Conservation (phyloP, 2,797 vertebrate genomes). For the Menidia menidia region DNA sequence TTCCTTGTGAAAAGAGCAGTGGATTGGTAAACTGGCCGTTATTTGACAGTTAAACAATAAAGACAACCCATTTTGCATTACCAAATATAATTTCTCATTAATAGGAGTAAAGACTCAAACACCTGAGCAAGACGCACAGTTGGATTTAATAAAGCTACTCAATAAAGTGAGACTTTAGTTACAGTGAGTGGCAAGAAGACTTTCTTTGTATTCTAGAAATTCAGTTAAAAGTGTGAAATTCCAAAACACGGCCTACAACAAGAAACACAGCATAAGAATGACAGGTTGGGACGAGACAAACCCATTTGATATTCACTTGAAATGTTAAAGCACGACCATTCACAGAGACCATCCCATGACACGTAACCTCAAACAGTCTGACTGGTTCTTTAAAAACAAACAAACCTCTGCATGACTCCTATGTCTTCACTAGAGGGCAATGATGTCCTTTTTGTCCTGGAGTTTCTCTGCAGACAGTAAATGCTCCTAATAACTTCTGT, state of each 20-base stretch:
- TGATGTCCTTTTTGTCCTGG: neutral
- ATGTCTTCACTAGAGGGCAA: conserved; percentile 38
- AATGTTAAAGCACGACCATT: neutral
- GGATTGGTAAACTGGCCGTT: neutral
- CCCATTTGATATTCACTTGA: neutral
- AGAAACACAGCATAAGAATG: neutral
- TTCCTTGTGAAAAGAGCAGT: neutral
- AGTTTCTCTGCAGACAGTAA: neutral
- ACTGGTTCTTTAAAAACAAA: conserved; percentile 14
- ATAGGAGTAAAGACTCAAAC: neutral
- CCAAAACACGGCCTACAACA: neutral
- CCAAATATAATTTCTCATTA: neutral
- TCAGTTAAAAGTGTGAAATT: too few relatives aligned
- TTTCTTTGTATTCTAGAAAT: too few relatives aligned
- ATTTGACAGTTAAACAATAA: neutral
- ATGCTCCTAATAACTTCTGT: neutral
- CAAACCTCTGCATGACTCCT: conserved; percentile 3
- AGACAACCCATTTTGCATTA: too few relatives aligned
- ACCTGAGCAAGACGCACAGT: neutral
- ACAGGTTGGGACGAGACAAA: neutral
- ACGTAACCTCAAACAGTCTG: neutral
- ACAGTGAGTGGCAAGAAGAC: too few relatives aligned
- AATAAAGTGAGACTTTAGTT: too few relatives aligned
- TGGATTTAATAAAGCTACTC: too few relatives aligned
- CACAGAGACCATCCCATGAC: neutral